Evolutionary conservation across 2,113 vertebrate species (phyloP), one percentile per base, ranked within the genome.

Genomic region (Hipposideros armiger): DNA sequence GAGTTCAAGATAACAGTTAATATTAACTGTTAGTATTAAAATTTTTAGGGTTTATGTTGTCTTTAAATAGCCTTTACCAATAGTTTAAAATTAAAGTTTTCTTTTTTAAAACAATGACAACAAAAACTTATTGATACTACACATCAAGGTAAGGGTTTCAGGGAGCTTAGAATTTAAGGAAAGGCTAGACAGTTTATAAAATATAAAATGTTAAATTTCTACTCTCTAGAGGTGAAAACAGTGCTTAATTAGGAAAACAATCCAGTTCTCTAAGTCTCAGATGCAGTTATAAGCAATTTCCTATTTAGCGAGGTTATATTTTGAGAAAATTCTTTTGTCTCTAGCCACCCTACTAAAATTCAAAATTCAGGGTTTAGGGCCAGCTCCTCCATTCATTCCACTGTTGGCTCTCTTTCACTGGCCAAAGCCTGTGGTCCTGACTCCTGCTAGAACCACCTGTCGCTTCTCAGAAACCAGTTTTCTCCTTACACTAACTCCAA

Each of bases 1-100:
- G 58, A 80, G 66, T 78, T 85, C 88, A 88, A 95, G 54, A 26
- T 92, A 90, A 95, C 4, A 78, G 40, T n/a, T 76, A 83, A 54
- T 50, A 82, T 13, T 60, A 90, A 87, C 58, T 40, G 2, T 70
- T n/a, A 70, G 32, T 32, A 30, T 42, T 47, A 26, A 86, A 52
- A 28, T 16, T 94, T 74, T 78, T 28, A 94, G 58, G 32, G 76
- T 81, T 58, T 83, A 80, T n/a, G 30, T 66, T 24, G 30, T 84
- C 72, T 90, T 70, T 91, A 73, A 81, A 70, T 52, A n/a, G 40
- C 17, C 91, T 60, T 94, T 67, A 30, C n/a, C 20, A 87, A 47
- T 28, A 85, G 20, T 45, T 40, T 52, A 76, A 94, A 80, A 36
- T 66, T 52, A 91, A 73, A 82, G 14, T 58, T n/a, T 73, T 62